phyloP scores from a whole-genome alignment of 23 tunicate genomes.

The Halocynthia aurantium region DNA sequence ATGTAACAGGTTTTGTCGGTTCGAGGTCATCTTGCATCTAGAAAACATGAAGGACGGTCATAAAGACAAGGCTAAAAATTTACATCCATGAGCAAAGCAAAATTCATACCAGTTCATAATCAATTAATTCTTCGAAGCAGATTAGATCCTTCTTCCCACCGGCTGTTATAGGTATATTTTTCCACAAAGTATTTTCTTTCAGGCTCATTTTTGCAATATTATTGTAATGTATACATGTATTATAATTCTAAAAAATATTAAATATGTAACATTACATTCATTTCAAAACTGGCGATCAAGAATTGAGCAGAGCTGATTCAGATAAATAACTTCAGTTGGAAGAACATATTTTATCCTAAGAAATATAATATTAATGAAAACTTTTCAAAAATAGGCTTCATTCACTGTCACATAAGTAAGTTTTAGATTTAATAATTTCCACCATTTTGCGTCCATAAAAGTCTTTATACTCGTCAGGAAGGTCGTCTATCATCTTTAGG shows the following conservation, averaged over 20 bases:
- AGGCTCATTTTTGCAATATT: constrained; percentile 2
- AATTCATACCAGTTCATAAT: constrained; percentile 38
- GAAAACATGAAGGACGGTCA: not conserved
- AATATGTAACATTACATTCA: too few relatives aligned
- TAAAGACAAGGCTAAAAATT: too few relatives aligned
- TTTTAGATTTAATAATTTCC: constrained; percentile 32
- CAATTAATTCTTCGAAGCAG: constrained; percentile 59
- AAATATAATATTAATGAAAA: too few relatives aligned
- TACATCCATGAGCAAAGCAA: too few relatives aligned
- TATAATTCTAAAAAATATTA: too few relatives aligned
- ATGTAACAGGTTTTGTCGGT: not conserved
- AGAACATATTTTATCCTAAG: too few relatives aligned
- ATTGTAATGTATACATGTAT: too few relatives aligned
- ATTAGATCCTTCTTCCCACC: constrained; percentile 55
- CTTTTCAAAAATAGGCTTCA: too few relatives aligned
- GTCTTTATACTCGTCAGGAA: constrained; percentile 77
- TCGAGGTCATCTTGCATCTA: not conserved
- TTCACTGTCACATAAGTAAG: not conserved
- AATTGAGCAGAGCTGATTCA: too few relatives aligned
- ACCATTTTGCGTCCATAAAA: constrained; percentile 87
- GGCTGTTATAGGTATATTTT: constrained; percentile 41
- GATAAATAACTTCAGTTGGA: too few relatives aligned
- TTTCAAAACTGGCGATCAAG: too few relatives aligned
- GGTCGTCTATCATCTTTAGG: constrained; percentile 40
- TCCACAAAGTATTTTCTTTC: constrained; percentile 37